Base-by-base conservation (phyloP, 2,113 vertebrate genomes). In the Heterocephalus glaber region DNA sequence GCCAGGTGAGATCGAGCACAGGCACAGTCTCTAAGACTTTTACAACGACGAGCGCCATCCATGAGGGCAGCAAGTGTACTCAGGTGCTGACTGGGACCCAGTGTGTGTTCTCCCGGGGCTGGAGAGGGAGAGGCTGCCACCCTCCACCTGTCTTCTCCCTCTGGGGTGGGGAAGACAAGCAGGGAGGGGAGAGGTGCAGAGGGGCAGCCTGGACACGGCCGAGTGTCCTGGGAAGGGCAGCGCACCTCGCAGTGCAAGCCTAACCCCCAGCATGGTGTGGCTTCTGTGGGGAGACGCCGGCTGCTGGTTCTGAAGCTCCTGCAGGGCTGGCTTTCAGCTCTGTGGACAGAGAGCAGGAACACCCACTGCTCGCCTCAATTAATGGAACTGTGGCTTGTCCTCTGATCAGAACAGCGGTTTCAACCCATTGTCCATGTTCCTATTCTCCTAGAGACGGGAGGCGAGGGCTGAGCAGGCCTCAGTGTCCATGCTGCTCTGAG, bases 251-350 rank as follows among this genome's bases (percentile, higher is more conserved):
- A 76, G 89, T 61, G 63, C 47, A 85, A 92, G 96, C 97, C 97
- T 92, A 92, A 95, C 92, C 95, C 96, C 81, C 95, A 90, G 85
- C 24, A 16, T 80, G 54, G 13, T 89, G 52, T 81, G 80, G 84
- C 88, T 47, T 83, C 66, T 60, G 52, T 90, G 90, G 0, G 2
- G 96, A 76, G 47, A 92, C 63, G 70, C 60, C 33, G 35, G 35
- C 35, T 13, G 63, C 47, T 92, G 92, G 20, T 63, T 80, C 54
- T 14, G 9, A 65, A 92, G 95, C 56, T 80, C 76, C 87, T 47
- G 35, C 3, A 58, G 6, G 66, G 3, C 14, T 58, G 20, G 63
- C 80, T 82, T 81, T 58, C 20, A 30, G 82, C 47, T 86, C 76
- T 85, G 58, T 35, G 61, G 94, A 41, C 28, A 90, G 83, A 44